Evolutionary conservation across 2,797 vertebrate species (phyloP).

Genomic region (Phataginus tricuspis): DNA sequence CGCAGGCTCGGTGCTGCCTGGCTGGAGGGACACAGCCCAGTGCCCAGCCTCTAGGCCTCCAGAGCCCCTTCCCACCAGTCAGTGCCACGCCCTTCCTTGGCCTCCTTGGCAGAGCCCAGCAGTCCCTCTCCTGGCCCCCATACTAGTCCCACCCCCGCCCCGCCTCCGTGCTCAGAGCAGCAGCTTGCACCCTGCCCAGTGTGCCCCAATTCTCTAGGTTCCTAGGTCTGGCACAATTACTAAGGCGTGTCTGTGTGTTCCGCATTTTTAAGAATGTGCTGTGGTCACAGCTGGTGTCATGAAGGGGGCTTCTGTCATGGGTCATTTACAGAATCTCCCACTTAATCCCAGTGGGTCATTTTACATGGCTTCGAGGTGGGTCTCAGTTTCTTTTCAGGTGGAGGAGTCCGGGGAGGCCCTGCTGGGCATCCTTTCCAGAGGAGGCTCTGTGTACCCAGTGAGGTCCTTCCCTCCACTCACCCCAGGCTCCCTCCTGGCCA

Average conservation of each 20-base stretch:
- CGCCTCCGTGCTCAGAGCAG: neutral
- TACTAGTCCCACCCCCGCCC: neutral
- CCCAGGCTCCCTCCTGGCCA: neutral
- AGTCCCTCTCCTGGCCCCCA: neutral
- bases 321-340: neutral
- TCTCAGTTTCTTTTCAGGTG: neutral
- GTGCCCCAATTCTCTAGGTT: neutral
- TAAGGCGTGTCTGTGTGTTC: accelerated
- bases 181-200: neutral
- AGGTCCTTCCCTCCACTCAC: accelerated
- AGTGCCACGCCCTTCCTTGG: accelerated
- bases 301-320: neutral
- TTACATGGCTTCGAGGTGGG: neutral
- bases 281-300: neutral
- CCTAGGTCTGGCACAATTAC: neutral
- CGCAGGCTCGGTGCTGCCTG: neutral
- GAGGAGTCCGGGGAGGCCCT: neutral
- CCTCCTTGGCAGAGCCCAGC: neutral
- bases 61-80: neutral
- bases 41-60: neutral
- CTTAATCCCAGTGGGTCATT: neutral
- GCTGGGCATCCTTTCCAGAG: neutral
- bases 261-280: neutral
- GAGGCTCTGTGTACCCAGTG: too few relatives aligned
- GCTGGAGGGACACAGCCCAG: accelerated